Evolutionary conservation across 2,888 invertebrate genomes (phyloP).

Genomic region (Capitulum mitella): DNA sequence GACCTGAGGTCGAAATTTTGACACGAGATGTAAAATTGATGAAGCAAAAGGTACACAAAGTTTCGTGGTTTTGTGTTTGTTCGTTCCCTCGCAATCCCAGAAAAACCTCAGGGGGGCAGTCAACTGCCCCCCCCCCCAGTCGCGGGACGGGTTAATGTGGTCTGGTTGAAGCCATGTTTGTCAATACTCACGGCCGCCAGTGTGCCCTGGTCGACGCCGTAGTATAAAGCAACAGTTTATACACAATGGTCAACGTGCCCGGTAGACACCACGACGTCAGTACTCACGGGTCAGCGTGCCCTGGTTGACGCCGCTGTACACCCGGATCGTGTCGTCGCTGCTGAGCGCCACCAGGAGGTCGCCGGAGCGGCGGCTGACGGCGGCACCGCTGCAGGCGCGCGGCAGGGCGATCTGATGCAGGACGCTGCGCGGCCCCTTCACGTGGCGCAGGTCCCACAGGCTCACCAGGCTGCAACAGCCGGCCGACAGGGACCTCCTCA

Average conservation of each 20-base stretch:
- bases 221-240: too few relatives aligned
- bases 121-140: too few relatives aligned
- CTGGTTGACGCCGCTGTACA: not conserved
- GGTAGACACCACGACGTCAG: not conserved
- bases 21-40: too few relatives aligned
- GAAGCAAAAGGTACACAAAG: too few relatives aligned
- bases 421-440: not conserved
- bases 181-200: not conserved
- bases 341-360: not conserved
- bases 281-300: not conserved
- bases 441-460: not conserved
- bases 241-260: too few relatives aligned
- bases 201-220: not conserved
- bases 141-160: too few relatives aligned
- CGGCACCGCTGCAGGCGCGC: not conserved
- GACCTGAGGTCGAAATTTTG: too few relatives aligned
- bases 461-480: not conserved
- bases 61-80: too few relatives aligned
- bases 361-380: not conserved
- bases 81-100: too few relatives aligned
- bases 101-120: too few relatives aligned
- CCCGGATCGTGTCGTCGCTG: not conserved
- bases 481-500: too few relatives aligned
- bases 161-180: too few relatives aligned
- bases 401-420: not conserved